A percentile compares a stretch with the other conserved stretches of the same genome.
Evolutionary conservation across 2,888 invertebrate genomes (phyloP).

Genomic region (Monoplex corrugatus): DNA sequence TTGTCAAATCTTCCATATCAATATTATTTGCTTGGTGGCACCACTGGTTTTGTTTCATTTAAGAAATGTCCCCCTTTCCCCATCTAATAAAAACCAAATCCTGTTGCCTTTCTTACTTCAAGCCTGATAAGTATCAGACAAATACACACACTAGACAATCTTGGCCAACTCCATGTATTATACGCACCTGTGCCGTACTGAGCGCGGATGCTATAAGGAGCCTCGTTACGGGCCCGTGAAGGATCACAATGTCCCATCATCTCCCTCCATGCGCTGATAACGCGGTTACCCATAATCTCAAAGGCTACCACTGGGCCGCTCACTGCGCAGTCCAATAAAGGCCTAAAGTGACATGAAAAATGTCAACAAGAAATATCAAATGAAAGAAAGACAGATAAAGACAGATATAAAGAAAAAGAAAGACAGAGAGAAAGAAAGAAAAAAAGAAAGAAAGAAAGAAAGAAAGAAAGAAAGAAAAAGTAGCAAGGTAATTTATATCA

Average conservation of each 20-base stretch:
- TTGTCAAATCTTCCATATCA: too few species aligned
- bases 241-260: slow-evolving; percentile 84
- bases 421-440: neutral
- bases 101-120: too few species aligned
- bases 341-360: slow-evolving; percentile 80
- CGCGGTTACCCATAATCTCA: slow-evolving; percentile 89
- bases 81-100: too few species aligned
- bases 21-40: too few species aligned
- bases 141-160: too few species aligned
- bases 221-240: slow-evolving; percentile 70
- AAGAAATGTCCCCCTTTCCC: too few species aligned
- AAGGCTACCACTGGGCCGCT: slow-evolving; percentile 88
- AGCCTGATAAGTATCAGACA: too few species aligned
- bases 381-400: neutral
- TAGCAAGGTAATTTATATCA: neutral
- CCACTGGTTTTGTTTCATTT: too few species aligned
- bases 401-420: neutral
- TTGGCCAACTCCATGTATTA: too few species aligned
- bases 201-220: slow-evolving; percentile 75
- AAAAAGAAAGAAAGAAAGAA: neutral
- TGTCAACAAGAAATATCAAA: neutral
- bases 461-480: neutral
- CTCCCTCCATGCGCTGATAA: slow-evolving; percentile 85
- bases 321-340: slow-evolving; percentile 86
- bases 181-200: slow-evolving; percentile 77